Evolutionary conservation across 2,113 vertebrate genomes (phyloP).

Genomic region (Hemiscyllium ocellatum): DNA sequence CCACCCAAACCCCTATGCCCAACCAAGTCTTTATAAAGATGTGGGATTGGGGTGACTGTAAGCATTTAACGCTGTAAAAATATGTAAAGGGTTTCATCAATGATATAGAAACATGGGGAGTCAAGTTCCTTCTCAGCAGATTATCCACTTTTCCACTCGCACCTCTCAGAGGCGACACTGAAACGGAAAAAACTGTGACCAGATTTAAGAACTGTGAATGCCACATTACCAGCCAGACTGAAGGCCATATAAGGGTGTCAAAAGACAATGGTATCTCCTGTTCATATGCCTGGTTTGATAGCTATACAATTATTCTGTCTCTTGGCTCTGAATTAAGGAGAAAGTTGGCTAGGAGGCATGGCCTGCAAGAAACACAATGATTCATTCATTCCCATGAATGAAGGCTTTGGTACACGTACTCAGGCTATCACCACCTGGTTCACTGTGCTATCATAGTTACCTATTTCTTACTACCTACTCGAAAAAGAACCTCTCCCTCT

Average conservation of each 20-base stretch:
- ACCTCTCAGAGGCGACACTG: too few species aligned
- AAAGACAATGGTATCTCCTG: not conserved
- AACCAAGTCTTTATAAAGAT: not conserved
- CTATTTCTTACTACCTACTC: not conserved
- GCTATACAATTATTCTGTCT: not conserved
- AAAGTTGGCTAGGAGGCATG: not conserved
- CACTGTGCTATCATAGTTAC: conserved; percentile 20
- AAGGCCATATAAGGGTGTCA: not conserved
- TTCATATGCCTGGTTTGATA: not conserved
- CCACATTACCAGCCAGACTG: not conserved
- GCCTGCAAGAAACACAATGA: conserved; percentile 15
- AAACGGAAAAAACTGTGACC: not conserved
- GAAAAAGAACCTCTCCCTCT: not conserved
- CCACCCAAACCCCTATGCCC: not conserved
- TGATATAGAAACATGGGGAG: not conserved
- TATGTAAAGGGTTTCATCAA: not conserved
- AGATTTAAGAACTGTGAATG: not conserved
- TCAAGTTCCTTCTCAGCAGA: not conserved
- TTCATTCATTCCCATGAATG: conserved; percentile 28
- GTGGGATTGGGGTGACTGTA: not conserved
- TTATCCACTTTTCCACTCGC: not conserved
- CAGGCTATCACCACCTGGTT: not conserved
- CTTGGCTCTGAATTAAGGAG: conserved; percentile 10
- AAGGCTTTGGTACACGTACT: conserved; percentile 31
- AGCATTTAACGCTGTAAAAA: not conserved